Evolutionary conservation across 2,888 invertebrate species (phyloP).

Genomic region (Latrodectus hesperus): DNA sequence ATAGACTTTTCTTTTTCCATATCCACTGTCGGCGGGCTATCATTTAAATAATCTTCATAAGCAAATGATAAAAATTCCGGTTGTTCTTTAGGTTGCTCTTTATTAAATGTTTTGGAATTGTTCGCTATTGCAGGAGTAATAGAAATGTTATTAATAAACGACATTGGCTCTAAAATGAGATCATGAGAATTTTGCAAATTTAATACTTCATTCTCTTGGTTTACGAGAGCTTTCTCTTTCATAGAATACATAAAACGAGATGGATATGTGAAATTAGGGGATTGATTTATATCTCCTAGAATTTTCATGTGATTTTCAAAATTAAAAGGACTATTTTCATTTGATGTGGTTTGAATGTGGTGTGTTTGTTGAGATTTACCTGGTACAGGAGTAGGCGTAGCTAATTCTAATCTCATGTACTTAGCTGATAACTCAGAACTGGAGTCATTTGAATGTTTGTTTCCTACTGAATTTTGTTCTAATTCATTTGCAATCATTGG

Average conservation of each 20-base stretch:
- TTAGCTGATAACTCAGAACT: no score
- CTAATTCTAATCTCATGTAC: no score
- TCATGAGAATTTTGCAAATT: background rate
- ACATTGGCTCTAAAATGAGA: background rate
- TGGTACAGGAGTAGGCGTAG: background rate
- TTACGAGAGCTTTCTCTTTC: background rate
- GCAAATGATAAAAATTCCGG: constrained; percentile 32
- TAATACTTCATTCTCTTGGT: background rate
- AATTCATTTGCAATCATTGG: no score
- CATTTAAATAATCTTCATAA: constrained; percentile 33
- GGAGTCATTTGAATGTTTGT: no score
- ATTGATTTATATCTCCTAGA: constrained; percentile 19
- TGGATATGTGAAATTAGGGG: constrained; percentile 18
- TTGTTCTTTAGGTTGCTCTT: background rate
- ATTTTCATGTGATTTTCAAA: constrained; percentile 46
- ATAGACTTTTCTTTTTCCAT: constrained; percentile 29
- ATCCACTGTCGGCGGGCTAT: constrained; percentile 12
- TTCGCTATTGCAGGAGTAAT: no score
- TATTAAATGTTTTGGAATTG: no score
- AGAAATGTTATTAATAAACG: background rate
- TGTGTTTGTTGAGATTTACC: background rate
- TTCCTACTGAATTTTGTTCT: no score
- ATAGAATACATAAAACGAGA: constrained; percentile 26
- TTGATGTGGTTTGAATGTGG: background rate
- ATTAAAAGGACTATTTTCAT: constrained; percentile 23